Base-by-base conservation (phyloP, 1,140 invertebrate genomes). In the Telenomus remus region DNA sequence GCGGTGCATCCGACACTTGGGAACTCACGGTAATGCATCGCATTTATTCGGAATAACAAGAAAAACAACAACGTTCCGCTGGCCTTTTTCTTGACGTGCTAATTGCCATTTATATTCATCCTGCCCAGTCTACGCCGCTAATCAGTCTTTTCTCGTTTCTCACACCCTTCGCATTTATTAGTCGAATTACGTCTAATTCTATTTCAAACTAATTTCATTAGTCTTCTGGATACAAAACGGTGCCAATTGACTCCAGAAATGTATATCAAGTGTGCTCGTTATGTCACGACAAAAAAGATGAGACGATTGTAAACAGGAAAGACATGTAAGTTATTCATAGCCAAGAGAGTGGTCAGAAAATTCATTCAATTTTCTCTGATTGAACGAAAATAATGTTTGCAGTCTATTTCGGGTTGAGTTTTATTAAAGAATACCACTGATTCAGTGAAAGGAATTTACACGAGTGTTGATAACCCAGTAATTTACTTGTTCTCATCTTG, bases 1-100 rank as follows among this genome's bases (percentile, higher is more conserved):
- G 80, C 82, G 82, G 76, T 79, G 81, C 80, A 82, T 80, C 82
- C 85, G 83, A 87, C 83, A 88, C 86, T 88, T 88, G 87, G 86
- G 86, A 87, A 88, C 86, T 76, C 79, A 77, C 78, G 80, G 78
- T 79, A 79, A 78, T 68, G 48, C 33, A 59, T 76, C 46, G 50
- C 15, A 71, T 77, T 73, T 74, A 66, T 56, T 64, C 80, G 78
- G 76, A 73, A 80, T 75, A 71, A 81, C 80, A 75, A 71, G 66
- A 70, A 76, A 54, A 74, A 66, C 59, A 78, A 73, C 37, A 11
- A 66, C 53, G 74, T 61, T 39, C 14, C 35, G 59, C 55, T 75
- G 65, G 55, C 79, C 80, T 82, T 85, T 80, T 66, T 83, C 83
- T 88, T 87, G 85, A 86, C 86, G 85, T 85, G 83, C 85, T 86